A percentile compares a stretch with the other conserved stretches of the same genome.
phyloP scores from a whole-genome alignment of 2,797 vertebrate species.

The Sebastiscus tertius region DNA sequence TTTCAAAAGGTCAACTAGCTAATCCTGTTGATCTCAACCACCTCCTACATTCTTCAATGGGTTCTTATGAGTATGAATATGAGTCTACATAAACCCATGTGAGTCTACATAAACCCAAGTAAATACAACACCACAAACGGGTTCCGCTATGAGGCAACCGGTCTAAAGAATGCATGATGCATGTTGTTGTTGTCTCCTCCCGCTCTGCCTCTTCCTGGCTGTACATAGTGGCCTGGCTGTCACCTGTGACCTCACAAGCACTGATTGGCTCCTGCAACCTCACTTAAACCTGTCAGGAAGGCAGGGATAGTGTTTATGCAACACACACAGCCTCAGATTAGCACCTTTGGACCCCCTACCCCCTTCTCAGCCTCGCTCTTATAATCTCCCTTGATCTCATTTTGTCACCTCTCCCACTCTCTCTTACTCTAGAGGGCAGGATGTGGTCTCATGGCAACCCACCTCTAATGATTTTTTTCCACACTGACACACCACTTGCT shows the following conservation, averaged over 20 bases:
- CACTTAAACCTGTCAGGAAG: constrained; percentile 34
- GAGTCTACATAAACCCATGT: too few relatives aligned
- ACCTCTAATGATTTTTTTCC: background rate
- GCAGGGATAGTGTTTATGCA: constrained; percentile 34
- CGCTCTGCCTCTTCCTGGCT: constrained; percentile 15
- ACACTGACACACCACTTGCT: background rate
- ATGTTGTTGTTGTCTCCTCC: background rate
- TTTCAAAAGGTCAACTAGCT: background rate
- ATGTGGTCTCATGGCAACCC: background rate
- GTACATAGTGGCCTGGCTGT: constrained; percentile 7
- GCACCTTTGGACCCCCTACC: constrained; percentile 20
- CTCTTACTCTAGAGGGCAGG: background rate
- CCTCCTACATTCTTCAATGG: background rate
- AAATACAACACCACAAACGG: background rate
- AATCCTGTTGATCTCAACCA: background rate
- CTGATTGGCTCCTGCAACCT: constrained; percentile 18
- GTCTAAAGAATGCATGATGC: background rate
- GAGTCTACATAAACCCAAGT: background rate
- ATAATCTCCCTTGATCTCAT: constrained; percentile 41
- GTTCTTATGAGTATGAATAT: too few relatives aligned
- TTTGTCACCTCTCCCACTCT: constrained; percentile 10
- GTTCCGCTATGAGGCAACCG: background rate
- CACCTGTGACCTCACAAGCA: constrained; percentile 32
- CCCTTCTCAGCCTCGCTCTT: constrained; percentile 1
- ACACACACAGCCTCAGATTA: constrained; percentile 48